Evolutionary conservation across 2,888 invertebrate genomes (phyloP), one percentile per base, ranked within the genome.

Genomic region (Tenthredo mesomela): DNA sequence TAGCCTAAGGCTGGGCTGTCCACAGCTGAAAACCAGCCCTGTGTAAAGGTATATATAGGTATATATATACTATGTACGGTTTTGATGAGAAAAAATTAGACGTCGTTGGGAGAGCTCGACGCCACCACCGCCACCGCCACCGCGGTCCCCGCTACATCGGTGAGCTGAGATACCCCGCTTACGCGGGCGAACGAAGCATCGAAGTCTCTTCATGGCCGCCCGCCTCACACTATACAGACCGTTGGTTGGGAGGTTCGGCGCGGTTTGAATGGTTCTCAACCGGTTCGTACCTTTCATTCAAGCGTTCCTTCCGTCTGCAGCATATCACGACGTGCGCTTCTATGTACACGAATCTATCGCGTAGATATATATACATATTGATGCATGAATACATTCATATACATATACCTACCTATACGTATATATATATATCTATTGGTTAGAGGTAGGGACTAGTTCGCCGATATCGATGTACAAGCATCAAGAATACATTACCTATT

Each of bases 261-360:
- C 67, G 40, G 67, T 67, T 82, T 82, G 82, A 90, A 91, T 89
- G 90, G 89, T 88, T 88, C 88, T 88, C 89, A 90, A 91, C 91
- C 90, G 90, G 90, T 91, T 89, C 58, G 84, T 84, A 86, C 83
- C 86, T 88, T 88, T 89, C 88, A 89, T 89, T 89, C 88, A 89
- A 65, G 82, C 70, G 82, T 67, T 67, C 47, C 43, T 65, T 65
- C 40, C 82, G 37, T 65, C 40, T 25, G 58, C n/a, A 61, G 25
- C 40, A 61, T 12, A 12, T 37, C 58, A 37, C 80, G 75, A 21
- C 21, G 43, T 47, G 7, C n/a, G 40, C 40, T 40, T 67, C 67
- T 73, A 75, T 43, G 25, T 47, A 73, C 47, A 47, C 47, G 75
- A n/a, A 47, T 40, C 43, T 75, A 47, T 25, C 73, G 43, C 18